Conservation (phyloP, 2,797 vertebrate species). For the Petrocephalus sullivani region DNA sequence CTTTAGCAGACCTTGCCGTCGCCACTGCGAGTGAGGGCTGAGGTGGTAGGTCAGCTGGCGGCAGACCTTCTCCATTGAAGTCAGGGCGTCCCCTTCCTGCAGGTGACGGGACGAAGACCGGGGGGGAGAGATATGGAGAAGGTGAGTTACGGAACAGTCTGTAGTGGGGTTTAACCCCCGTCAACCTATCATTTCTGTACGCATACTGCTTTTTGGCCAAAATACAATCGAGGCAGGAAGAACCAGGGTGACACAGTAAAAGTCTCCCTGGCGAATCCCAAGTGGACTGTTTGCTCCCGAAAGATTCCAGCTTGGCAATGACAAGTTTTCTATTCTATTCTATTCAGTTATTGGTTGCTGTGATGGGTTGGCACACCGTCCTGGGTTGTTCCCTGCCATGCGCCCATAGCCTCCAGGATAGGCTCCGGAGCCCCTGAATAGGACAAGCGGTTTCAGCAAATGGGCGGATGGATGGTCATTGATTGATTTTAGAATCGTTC, state of each 20-base stretch:
- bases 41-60: conserved; percentile 97
- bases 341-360: neutral
- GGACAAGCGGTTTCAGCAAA: neutral
- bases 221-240: neutral
- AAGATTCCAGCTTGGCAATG: neutral
- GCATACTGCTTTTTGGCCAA: neutral
- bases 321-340: neutral
- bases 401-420: neutral
- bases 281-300: neutral
- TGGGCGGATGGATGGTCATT: neutral
- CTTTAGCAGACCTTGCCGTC: conserved; percentile 84
- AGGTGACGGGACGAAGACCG: conserved; percentile 13
- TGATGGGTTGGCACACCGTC: neutral
- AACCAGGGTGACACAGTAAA: neutral
- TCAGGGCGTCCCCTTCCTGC: conserved; percentile 85
- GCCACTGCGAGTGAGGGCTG: conserved; percentile 93
- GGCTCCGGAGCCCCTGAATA: neutral
- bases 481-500: neutral
- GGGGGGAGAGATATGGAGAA: neutral
- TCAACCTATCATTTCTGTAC: neutral
- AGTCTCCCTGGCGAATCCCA: neutral
- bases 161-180: neutral
- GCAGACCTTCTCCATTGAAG: conserved; percentile 95
- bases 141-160: neutral
- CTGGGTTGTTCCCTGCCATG: neutral